phyloP scores from a whole-genome alignment of 2,888 invertebrate genomes.

The Stegana nigrithorax region DNA sequence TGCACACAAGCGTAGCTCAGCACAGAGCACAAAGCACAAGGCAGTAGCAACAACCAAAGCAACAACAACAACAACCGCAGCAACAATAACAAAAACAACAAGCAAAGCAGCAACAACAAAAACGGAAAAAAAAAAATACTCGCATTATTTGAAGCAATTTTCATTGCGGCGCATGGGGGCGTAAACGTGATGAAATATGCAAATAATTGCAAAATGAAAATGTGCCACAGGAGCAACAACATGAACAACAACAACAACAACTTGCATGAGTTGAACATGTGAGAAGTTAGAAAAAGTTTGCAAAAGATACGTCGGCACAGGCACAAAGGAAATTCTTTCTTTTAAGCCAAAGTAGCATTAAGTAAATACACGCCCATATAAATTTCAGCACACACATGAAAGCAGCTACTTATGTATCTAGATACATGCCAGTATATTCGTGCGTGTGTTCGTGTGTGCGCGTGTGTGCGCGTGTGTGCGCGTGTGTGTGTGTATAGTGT shows the following conservation, averaged over 20 bases:
- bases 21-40: too few species aligned
- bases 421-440: too few species aligned
- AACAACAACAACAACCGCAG: too few species aligned
- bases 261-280: neutral
- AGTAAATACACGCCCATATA: neutral
- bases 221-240: constrained; percentile 21
- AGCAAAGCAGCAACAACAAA: neutral
- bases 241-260: neutral
- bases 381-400: neutral
- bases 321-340: neutral
- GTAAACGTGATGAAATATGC: constrained; percentile 50
- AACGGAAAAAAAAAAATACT: neutral
- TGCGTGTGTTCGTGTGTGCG: neutral
- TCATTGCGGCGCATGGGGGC: constrained; percentile 28
- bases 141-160: neutral
- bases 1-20: too few species aligned
- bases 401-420: neutral
- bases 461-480: neutral
- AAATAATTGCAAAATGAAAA: constrained; percentile 53
- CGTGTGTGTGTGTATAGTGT: neutral
- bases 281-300: neutral
- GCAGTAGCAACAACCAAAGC: too few species aligned
- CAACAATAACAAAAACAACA: neutral
- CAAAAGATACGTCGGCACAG: neutral
- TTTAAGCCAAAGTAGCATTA: neutral